Base-by-base conservation (phyloP, 2,888 invertebrate species). In the Ornithoptera priamus region DNA sequence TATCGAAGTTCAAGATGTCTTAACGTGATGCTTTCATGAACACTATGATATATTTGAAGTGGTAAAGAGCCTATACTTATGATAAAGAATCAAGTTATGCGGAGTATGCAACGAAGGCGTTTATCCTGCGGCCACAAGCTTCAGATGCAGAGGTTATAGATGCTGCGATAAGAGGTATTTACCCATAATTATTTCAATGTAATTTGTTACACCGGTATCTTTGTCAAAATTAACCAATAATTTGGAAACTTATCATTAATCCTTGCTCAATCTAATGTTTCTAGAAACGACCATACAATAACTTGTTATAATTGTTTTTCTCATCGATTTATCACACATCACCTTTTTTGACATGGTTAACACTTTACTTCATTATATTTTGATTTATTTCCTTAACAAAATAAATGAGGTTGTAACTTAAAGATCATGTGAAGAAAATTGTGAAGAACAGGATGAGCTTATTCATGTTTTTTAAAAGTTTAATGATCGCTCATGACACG, bases 401-500 rank as follows among this genome's bases (percentile, higher is more conserved):
- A 17, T 17, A 50, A 50, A 50, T 50, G 5, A 53, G 18, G 18
- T 53, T 1, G 7, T 5, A 53, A 53, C 53, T 53, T n/a, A 18
- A 53, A 53, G 18, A 5, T 18, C n/a, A 5, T 5, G n/a, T 53
- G 18, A 53, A 59, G n/a, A 59, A 15, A 3, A 67, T 15, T 61
- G 50, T 56, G n/a, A 42, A 61, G 61, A 36, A 65, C 8, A 57
- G 20, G 15, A 57, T 20, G 42, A 7, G 18, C 42, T 59, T 36
- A 50, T 64, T 64, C 58, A 53, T 63, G 18, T 18, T 68, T 68
- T 64, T 46, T 61, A 56, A 59, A 66, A 60, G 62, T 70, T 67
- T 76, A 78, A 76, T 74, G 76, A 76, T 72, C 75, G 73, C 66
- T 75, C 74, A 76, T 75, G 79, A 78, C 78, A 76, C 73, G 72